These are phyloP conservation scores for Linyphia triangularis DNA, from an alignment of 2,888 invertebrate genomes.

Conservation along the genomic window DNA sequence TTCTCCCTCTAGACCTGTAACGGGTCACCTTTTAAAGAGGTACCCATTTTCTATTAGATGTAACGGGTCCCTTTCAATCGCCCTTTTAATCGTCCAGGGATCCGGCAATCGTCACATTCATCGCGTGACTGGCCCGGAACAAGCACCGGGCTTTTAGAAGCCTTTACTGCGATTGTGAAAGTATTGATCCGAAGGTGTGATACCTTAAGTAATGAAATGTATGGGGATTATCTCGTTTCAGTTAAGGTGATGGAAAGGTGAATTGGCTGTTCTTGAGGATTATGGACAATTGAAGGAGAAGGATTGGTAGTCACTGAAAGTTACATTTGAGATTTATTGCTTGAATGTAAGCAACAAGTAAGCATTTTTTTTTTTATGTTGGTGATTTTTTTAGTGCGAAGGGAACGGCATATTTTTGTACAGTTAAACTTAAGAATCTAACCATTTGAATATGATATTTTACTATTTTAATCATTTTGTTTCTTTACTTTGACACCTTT, in stretches of 20 bases:
- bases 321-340: neutral
- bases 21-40: neutral
- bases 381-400: no score
- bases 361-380: no score
- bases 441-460: no score
- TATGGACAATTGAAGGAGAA: neutral
- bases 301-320: no score
- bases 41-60: constrained; percentile 31
- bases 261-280: neutral
- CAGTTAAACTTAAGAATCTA: no score
- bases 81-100: constrained; percentile 26
- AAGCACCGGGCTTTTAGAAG: neutral
- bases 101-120: constrained; percentile 34
- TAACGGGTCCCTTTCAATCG: constrained; percentile 24
- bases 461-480: no score
- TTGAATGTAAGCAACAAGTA: no score
- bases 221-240: constrained; percentile 25
- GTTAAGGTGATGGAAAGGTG: constrained; percentile 13
- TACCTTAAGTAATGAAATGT: constrained; percentile 34
- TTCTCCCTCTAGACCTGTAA: constrained; percentile 7
- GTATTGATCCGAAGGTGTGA: constrained; percentile 26
- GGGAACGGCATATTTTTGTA: no score
- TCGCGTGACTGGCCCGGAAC: constrained; percentile 18
- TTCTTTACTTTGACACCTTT: no score
- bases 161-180: neutral